Conservation (phyloP, 2,888 invertebrate species). For the Crossocerus cetratus region DNA sequence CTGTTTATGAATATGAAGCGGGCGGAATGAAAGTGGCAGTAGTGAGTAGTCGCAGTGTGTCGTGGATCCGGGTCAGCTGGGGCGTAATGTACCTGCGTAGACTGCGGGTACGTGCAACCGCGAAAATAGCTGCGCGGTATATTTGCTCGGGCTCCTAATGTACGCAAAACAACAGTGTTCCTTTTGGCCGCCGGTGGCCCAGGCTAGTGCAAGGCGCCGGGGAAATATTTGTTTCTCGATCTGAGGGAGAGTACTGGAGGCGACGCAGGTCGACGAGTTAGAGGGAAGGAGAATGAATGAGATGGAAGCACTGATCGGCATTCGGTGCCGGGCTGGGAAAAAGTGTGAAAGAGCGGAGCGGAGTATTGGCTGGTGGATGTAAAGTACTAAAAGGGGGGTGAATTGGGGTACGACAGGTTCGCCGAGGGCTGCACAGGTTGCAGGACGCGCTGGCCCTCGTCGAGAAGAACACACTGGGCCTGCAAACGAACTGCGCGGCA, state of each 20-base stretch:
- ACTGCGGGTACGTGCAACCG: slow-evolving; percentile 16
- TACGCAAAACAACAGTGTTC: slow-evolving; percentile 28
- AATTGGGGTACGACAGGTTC: slow-evolving; percentile 78
- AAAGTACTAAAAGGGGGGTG: slow-evolving; percentile 9
- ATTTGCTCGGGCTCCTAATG: slow-evolving; percentile 35
- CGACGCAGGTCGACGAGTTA: background rate
- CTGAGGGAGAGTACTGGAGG: background rate
- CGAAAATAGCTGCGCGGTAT: slow-evolving; percentile 39
- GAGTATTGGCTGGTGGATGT: background rate
- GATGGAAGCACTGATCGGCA: background rate
- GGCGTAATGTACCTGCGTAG: slow-evolving; percentile 29
- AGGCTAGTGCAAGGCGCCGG: background rate
- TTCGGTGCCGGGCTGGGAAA: background rate
- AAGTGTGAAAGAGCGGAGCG: too few relatives aligned
- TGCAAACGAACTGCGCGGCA: slow-evolving; percentile 93
- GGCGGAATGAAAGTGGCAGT: slow-evolving; percentile 10
- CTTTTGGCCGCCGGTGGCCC: slow-evolving; percentile 7
- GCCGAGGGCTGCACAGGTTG: slow-evolving; percentile 91
- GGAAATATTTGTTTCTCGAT: slow-evolving; percentile 3
- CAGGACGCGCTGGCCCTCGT: slow-evolving; percentile 91
- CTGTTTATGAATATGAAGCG: slow-evolving; percentile 6
- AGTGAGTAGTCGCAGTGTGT: slow-evolving; percentile 28
- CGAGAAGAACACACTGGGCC: slow-evolving; percentile 91
- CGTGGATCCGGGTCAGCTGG: slow-evolving; percentile 36
- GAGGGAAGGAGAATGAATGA: background rate